Base-by-base conservation (phyloP, 2,888 invertebrate genomes). In the Volucella inanis region DNA sequence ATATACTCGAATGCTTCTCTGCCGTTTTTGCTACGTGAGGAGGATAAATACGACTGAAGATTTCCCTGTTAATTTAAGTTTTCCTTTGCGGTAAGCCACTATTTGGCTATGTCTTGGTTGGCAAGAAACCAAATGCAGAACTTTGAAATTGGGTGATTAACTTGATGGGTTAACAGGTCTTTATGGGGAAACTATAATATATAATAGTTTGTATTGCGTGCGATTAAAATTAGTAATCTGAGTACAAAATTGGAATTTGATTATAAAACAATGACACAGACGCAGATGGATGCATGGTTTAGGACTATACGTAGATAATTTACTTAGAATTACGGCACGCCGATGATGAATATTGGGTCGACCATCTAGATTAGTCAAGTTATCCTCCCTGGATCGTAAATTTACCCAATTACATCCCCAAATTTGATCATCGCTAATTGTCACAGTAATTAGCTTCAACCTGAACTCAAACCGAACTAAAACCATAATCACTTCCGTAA, bases 341-440 rank as follows among this genome's bases (percentile, higher is more conserved):
- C 31, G 31, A 31, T 31, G 31, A 1, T 31, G 31, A 31, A 31
- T 31, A 6, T 31, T 31, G 6, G 31, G 31, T 31, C 31, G 12
- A 38, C 14, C 47, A 59, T 52, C 50, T 18, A 59, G 54, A 68
- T 76, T 67, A 61, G 68, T 11, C 52, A n/a, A 45, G 54, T 62
- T 70, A 74, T 74, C 79, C 38, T 54, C 55, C 55, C 11, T 74
- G 50, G 62, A 52, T 79, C 64, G 70, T 76, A 71, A 65, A 84
- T 70, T 84, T 80, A 72, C 15, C 81, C 82, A 83, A 78, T 83
- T 83, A 78, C 67, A 72, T 54, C 11, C 67, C 70, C 50, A 52
- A 84, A 81, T 52, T 81, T 76, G 72, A 85, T 85, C 85, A 81
- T 71, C 76, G 65, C 81, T 81, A 81, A 85, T 85, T 85, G 77